phyloP scores from a whole-genome alignment of 2,113 vertebrate genomes.

The Oriolus oriolus region DNA sequence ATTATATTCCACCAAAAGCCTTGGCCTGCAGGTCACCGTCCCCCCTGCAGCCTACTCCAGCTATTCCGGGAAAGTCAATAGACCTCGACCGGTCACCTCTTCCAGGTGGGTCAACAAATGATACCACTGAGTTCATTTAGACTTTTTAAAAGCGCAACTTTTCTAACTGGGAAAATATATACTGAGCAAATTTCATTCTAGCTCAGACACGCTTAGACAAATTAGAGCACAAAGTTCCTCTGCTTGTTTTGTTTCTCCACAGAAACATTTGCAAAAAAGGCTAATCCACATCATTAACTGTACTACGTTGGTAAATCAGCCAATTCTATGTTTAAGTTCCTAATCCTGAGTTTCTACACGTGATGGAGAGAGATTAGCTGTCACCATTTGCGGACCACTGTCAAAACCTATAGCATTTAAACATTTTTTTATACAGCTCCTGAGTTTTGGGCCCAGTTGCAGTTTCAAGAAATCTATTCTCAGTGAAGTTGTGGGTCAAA shows the following conservation, averaged over 20 bases:
- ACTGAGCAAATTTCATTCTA: conserved; percentile 29
- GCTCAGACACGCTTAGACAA: not conserved
- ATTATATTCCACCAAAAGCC: conserved; percentile 65
- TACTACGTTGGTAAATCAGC: not conserved
- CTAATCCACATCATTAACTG: not conserved
- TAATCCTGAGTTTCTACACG: not conserved
- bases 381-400: not conserved
- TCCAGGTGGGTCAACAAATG: conserved; percentile 61
- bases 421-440: not conserved
- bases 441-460: not conserved
- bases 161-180: conserved; percentile 58
- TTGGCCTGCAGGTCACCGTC: conserved; percentile 60
- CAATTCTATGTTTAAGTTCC: conserved; percentile 37
- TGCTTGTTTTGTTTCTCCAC: not conserved
- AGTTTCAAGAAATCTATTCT: not conserved
- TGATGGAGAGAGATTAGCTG: not conserved
- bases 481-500: not conserved
- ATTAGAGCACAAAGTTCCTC: not conserved
- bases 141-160: conserved; percentile 42
- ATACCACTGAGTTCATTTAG: conserved; percentile 40
- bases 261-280: not conserved
- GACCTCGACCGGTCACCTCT: conserved; percentile 3
- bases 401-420: not conserved
- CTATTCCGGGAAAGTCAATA: conserved; percentile 44
- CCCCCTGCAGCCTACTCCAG: not conserved